phyloP scores from a whole-genome alignment of 2,113 vertebrate species.

The Pluvialis apricaria region DNA sequence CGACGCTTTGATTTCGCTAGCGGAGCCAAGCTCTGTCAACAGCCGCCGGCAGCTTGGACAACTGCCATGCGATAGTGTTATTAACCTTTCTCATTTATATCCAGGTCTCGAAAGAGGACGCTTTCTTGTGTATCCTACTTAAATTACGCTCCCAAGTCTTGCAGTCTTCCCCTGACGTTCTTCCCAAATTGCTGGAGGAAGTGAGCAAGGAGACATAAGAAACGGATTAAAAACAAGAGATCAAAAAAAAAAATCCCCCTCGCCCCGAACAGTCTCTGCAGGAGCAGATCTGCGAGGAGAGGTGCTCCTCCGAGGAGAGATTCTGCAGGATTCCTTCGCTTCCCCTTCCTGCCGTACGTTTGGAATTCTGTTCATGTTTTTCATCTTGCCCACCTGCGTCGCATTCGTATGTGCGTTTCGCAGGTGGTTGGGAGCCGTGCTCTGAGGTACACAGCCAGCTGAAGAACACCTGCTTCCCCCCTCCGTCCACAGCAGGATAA shows the following conservation, averaged over 20 bases:
- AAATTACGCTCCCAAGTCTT: neutral
- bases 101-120: neutral
- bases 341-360: neutral
- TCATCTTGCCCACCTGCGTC: no score
- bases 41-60: neutral
- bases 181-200: neutral
- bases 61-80: neutral
- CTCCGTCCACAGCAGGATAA: neutral
- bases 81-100: neutral
- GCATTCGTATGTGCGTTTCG: neutral
- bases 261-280: no score
- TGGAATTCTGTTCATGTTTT: neutral
- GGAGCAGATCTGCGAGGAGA: neutral
- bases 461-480: neutral
- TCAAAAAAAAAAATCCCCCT: neutral
- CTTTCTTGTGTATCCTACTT: neutral
- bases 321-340: neutral
- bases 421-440: neutral
- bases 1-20: neutral
- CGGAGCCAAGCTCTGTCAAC: neutral
- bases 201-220: neutral
- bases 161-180: neutral
- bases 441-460: neutral
- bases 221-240: neutral
- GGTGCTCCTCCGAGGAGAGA: neutral